Evolutionary conservation across 2,797 vertebrate species (phyloP), one percentile per base, ranked within the genome.

Genomic region (Enteromius fasciolatus): DNA sequence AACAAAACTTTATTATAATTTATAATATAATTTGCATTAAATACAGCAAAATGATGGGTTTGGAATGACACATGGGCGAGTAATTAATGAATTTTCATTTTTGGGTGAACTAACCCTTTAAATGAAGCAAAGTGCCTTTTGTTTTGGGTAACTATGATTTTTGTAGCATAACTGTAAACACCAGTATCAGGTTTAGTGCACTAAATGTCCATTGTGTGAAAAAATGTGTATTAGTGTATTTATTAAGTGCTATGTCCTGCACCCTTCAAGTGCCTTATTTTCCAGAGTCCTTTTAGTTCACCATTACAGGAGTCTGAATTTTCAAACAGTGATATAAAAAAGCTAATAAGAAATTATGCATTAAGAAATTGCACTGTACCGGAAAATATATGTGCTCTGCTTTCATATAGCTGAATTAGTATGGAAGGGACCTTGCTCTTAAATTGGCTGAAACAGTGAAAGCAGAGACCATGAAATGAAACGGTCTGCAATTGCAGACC

Each of bases 391-490:
- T 46, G 68, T 36, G 28, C 41, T 63, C 14, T 63, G 41, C 18
- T 81, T 50, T 73, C 10, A 63, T 9, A 14, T 81, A 50, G 57
- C 57, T 81, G 12, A 3, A 36, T 73, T 50, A 48, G 20, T 48
- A 23, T 50, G 28, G 2, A 50, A 81, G 20, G 64, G 39, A 33
- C 25, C 10, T 28, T 66, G 59, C 79, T 73, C 31, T 50, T 44
- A 31, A 72, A 61, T 36, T n/a, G 18, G 12, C 67, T 10, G 23
- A 80, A 59, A 59, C 8, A 11, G 78, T 63, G 39, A 64, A 64
- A 64, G 25, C 41, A n/a, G 78, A 15, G 8, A 73, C 79, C 54
- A 81, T 81, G 54, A 81, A 73, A 48, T 81, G 39, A 72, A 44
- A 63, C 20, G 0, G 48, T 57, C 23, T 44, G 15, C 52, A 70